These are phyloP conservation scores for Mythimna albipuncta DNA, from an alignment of 2,888 invertebrate species.

Conservation along the genomic window DNA sequence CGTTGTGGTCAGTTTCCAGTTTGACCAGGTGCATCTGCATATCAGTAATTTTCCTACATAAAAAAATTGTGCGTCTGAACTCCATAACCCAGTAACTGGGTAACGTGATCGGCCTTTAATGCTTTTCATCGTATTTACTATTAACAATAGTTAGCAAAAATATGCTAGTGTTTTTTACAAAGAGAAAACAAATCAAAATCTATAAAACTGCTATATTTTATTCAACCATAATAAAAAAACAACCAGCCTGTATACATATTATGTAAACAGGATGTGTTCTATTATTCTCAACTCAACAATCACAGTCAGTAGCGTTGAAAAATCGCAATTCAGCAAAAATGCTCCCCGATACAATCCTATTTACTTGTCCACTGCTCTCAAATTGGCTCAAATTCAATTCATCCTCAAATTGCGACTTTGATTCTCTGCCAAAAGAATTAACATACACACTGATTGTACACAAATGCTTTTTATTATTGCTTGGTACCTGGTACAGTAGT, in stretches of 20 bases:
- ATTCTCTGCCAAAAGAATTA: slow-evolving; percentile 57
- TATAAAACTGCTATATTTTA: no score
- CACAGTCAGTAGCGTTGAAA: neutral
- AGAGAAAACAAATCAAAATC: no score
- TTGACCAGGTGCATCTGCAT: no score
- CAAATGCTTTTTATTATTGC: slow-evolving; percentile 33
- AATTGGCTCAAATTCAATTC: slow-evolving; percentile 52
- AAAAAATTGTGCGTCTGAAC: no score
- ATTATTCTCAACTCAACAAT: slow-evolving; percentile 1
- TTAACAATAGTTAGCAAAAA: no score
- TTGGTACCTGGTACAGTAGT: neutral
- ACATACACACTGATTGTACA: slow-evolving; percentile 49
- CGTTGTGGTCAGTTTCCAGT: no score
- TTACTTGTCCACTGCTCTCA: slow-evolving; percentile 39
- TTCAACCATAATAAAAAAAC: no score
- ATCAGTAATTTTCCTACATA: no score
- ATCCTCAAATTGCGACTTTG: slow-evolving; percentile 50
- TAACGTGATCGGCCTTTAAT: no score
- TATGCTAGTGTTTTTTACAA: no score
- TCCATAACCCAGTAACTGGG: no score
- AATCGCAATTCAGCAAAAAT: slow-evolving; percentile 22
- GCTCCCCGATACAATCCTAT: slow-evolving; percentile 28
- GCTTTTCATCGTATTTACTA: no score
- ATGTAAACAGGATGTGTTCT: neutral
- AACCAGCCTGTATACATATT: neutral